phyloP scores from a whole-genome alignment of 2,797 vertebrate species.

The Helarctos malayanus region DNA sequence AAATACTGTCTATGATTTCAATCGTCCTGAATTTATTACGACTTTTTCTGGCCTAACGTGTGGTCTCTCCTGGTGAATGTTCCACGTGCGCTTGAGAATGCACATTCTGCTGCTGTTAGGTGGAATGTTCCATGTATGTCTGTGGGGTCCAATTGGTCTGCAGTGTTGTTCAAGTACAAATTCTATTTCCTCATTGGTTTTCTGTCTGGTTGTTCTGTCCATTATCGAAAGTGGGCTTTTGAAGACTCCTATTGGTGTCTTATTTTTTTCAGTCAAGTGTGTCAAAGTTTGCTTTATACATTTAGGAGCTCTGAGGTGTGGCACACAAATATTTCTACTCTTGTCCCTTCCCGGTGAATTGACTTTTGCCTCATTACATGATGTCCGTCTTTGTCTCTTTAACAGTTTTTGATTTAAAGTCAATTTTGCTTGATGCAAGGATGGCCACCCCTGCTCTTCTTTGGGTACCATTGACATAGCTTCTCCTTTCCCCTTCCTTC shows the following conservation, averaged over 20 bases:
- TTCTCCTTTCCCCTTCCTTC: neutral
- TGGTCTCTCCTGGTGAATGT: neutral
- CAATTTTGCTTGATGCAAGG: no score
- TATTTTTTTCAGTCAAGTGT: neutral
- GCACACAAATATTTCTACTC: neutral
- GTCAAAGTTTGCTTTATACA: neutral
- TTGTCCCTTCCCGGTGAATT: neutral
- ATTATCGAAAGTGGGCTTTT: rapidly evolving
- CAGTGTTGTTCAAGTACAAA: neutral
- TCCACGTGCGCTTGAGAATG: neutral
- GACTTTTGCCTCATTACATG: neutral
- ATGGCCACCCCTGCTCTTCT: neutral
- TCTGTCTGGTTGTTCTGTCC: neutral
- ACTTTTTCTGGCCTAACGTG: neutral
- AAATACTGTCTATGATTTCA: neutral
- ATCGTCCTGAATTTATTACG: neutral
- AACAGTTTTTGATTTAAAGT: neutral
- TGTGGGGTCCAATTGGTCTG: neutral
- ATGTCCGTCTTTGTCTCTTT: neutral
- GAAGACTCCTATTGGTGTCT: neutral
- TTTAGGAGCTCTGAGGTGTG: neutral
- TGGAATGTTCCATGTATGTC: no score
- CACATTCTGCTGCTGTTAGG: neutral
- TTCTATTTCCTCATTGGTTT: neutral
- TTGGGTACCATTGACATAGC: neutral